Percentiles rank a stretch among this genome's conserved stretches.
These are phyloP conservation scores for Spodoptera litura DNA, from an alignment of 1,140 invertebrate genomes.

Conservation along the genomic window DNA sequence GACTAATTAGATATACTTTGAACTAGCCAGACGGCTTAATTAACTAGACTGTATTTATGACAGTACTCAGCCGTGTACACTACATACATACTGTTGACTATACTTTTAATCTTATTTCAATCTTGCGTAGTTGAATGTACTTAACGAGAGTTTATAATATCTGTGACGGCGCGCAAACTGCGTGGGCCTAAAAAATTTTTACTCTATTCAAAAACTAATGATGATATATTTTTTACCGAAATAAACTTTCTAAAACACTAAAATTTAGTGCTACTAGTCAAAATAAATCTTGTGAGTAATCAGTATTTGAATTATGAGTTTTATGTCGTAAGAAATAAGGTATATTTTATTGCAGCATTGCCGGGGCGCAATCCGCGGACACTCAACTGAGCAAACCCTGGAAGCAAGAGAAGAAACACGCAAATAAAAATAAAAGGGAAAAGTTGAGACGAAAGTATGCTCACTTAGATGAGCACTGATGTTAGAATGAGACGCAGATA, in stretches of 20 bases:
- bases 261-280: neutral
- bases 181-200: constrained; percentile 25
- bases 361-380: constrained; percentile 65
- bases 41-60: constrained; percentile 41
- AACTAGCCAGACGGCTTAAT: constrained; percentile 32
- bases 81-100: constrained; percentile 2
- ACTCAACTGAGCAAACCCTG: constrained; percentile 89
- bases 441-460: constrained; percentile 93
- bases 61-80: neutral
- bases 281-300: constrained; percentile 1
- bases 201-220: constrained; percentile 32
- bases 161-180: neutral
- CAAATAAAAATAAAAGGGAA: constrained; percentile 94
- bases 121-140: neutral
- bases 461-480: constrained; percentile 91
- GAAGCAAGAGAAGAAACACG: constrained; percentile 92
- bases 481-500: constrained; percentile 5
- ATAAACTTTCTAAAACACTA: neutral
- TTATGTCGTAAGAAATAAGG: constrained; percentile 30
- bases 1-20: neutral
- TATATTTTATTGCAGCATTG: constrained; percentile 64
- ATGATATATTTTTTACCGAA: constrained; percentile 34
- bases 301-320: neutral
- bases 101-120: neutral
- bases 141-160: constrained; percentile 8